Evolutionary conservation across 2,113 vertebrate species (phyloP).

Genomic region (Brachypodius melanocephalos): DNA sequence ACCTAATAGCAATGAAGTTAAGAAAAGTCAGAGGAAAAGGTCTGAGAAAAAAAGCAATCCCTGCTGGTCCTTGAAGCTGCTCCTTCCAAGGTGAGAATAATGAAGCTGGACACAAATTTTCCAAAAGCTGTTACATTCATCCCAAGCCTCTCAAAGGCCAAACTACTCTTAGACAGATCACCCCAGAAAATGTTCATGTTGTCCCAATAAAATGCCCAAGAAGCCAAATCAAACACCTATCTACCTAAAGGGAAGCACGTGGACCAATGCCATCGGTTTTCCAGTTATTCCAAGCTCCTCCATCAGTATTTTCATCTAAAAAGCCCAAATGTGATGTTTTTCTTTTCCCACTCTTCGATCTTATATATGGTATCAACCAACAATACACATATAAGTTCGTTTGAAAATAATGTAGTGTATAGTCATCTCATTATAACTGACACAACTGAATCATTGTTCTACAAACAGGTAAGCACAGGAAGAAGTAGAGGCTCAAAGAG

Average conservation of each 20-base stretch:
- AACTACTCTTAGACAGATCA: not conserved
- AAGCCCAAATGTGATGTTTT: not conserved
- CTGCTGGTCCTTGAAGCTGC: not conserved
- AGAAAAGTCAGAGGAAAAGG: not conserved
- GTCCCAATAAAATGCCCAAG: not conserved
- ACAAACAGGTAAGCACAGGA: not conserved
- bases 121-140: not conserved
- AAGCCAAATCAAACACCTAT: not conserved
- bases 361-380: not conserved
- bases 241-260: not conserved
- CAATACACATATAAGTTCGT: not conserved
- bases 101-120: rapidly evolving
- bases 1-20: not conserved
- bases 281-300: not conserved
- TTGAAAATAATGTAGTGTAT: not conserved
- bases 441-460: not conserved
- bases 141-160: not conserved
- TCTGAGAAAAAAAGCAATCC: not conserved
- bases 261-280: not conserved
- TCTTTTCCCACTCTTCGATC: not conserved
- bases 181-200: not conserved
- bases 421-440: not conserved
- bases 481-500: not conserved
- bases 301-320: not conserved
- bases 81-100: not conserved